Conservation (phyloP, 2,113 vertebrate genomes). For the Dipodomys stephensi region DNA sequence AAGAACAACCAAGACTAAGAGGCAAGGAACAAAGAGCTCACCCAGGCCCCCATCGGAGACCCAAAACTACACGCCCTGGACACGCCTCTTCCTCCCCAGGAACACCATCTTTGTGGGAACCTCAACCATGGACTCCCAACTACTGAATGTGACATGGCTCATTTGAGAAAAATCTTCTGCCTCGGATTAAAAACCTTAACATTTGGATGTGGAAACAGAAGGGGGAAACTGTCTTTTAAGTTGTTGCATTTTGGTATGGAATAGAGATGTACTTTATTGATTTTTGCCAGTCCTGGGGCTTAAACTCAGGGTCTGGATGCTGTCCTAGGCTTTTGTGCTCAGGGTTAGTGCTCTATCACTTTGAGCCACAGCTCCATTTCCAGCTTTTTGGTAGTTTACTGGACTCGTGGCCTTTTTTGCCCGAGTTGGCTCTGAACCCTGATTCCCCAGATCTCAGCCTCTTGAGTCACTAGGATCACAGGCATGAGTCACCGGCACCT, state of each 20-base stretch:
- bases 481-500: too few relatives aligned
- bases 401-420: too few relatives aligned
- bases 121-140: background rate
- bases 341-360: too few relatives aligned
- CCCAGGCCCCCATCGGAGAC: background rate
- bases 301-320: too few relatives aligned
- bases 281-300: too few relatives aligned
- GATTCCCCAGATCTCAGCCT: too few relatives aligned
- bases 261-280: background rate
- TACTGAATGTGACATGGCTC: slow-evolving; percentile 26
- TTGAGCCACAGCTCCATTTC: too few relatives aligned
- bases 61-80: background rate
- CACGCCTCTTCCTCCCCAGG: background rate
- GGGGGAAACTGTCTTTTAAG: background rate
- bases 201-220: background rate
- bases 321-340: too few relatives aligned
- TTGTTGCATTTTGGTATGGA: background rate
- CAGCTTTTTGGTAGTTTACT: too few relatives aligned
- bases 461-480: too few relatives aligned
- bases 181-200: background rate
- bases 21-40: too few relatives aligned
- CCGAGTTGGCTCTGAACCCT: too few relatives aligned
- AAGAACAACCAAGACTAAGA: background rate
- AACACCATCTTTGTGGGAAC: slow-evolving; percentile 1
- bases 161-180: slow-evolving; percentile 5